These are phyloP conservation scores for Nasonia oneida DNA, from an alignment of 2,888 invertebrate species.

Conservation along the genomic window DNA sequence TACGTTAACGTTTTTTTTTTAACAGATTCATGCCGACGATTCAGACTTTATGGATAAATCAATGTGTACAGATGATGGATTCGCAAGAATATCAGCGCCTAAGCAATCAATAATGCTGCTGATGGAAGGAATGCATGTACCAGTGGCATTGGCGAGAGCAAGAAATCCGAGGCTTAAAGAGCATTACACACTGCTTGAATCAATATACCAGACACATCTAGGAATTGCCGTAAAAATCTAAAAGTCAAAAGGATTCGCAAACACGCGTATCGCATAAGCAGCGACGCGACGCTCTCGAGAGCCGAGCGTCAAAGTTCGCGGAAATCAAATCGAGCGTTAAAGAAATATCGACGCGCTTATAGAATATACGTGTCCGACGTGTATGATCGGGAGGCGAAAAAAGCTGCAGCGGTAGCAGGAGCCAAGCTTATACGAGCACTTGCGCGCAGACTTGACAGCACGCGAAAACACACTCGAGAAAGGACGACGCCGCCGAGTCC, in stretches of 20 bases:
- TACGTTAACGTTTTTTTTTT: too few relatives aligned
- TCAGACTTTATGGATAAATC: too few relatives aligned
- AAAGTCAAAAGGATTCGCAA: slow-evolving; percentile 47
- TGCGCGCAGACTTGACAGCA: slow-evolving; percentile 32
- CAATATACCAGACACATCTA: slow-evolving; percentile 1
- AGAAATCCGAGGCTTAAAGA: neutral
- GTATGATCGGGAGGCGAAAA: slow-evolving; percentile 25
- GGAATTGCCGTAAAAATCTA: slow-evolving; percentile 29
- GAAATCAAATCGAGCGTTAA: slow-evolving; percentile 58
- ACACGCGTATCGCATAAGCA: neutral
- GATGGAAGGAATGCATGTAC: neutral
- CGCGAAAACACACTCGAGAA: slow-evolving; percentile 53
- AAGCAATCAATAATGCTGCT: neutral
- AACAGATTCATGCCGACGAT: too few relatives aligned
- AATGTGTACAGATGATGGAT: neutral
- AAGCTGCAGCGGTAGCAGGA: slow-evolving; percentile 5
- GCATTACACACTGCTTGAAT: slow-evolving; percentile 19
- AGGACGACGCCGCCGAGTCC: slow-evolving; percentile 19
- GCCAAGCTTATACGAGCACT: slow-evolving; percentile 36
- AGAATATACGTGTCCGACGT: slow-evolving; percentile 39
- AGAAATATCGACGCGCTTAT: slow-evolving; percentile 56
- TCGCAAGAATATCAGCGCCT: neutral
- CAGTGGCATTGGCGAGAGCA: neutral
- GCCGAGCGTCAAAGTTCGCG: slow-evolving; percentile 53
- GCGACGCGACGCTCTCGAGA: neutral